A percentile compares a stretch with the other conserved stretches of the same genome.
These are phyloP conservation scores for Poecilia gillii DNA, from an alignment of 2,797 vertebrate species.

Conservation along the genomic window DNA sequence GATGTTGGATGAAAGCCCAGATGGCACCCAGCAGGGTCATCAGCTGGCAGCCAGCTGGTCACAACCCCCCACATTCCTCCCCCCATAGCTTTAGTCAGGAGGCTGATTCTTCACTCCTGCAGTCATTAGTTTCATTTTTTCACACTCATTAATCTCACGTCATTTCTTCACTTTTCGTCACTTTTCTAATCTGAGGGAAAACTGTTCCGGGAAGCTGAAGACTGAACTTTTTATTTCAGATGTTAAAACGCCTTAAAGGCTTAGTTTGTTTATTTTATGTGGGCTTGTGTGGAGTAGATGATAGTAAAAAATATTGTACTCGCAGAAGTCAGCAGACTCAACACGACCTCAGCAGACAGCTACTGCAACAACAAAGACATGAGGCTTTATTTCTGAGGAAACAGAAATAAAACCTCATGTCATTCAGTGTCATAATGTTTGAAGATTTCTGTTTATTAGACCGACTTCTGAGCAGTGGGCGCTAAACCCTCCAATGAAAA, in stretches of 20 bases:
- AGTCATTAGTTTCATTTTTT: constrained; percentile 71
- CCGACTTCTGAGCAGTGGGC: too few relatives aligned
- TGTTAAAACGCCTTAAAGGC: neutral
- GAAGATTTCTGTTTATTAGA: too few relatives aligned
- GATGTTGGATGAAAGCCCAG: constrained; percentile 18
- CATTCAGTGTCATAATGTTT: neutral
- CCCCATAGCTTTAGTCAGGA: constrained; percentile 44
- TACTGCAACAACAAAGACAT: neutral
- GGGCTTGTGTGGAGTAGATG: neutral
- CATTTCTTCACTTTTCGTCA: neutral
- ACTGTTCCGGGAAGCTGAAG: constrained; percentile 10
- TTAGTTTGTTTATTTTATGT: neutral
- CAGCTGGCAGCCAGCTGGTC: constrained; percentile 32
- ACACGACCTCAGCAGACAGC: too few relatives aligned
- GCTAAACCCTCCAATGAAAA: too few relatives aligned
- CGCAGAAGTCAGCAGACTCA: neutral
- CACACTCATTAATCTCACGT: constrained; percentile 26
- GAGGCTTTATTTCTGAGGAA: neutral
- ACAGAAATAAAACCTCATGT: neutral
- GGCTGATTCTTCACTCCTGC: constrained; percentile 36
- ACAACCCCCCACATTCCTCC: constrained; percentile 8
- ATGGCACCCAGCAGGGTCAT: constrained; percentile 50
- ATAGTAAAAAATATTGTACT: neutral
- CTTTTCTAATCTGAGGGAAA: constrained; percentile 9
- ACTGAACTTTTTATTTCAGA: neutral